These are phyloP conservation scores for Odobenus rosmarus DNA, from an alignment of 2,113 vertebrate species.

Conservation along the genomic window DNA sequence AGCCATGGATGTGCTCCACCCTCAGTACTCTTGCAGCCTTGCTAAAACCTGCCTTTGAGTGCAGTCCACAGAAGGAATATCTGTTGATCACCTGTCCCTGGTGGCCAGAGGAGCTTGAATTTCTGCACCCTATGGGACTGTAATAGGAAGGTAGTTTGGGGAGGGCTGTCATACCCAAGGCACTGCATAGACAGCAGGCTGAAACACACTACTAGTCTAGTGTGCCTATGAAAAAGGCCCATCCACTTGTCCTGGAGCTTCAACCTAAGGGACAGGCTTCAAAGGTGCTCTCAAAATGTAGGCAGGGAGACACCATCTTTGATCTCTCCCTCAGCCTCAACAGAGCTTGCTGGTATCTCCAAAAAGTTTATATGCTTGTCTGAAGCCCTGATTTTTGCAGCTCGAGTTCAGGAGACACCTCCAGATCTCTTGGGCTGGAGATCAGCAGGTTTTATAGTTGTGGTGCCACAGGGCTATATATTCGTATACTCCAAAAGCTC, in stretches of 20 bases:
- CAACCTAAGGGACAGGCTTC: not conserved
- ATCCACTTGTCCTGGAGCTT: not conserved
- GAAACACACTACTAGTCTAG: not conserved
- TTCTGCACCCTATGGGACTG: not conserved
- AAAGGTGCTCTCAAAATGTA: not conserved
- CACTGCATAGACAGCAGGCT: not conserved
- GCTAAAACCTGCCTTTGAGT: not conserved
- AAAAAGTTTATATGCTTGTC: not conserved
- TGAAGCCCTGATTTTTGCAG: not conserved
- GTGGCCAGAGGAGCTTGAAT: not conserved
- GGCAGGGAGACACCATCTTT: not conserved
- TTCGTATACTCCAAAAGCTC: not conserved
- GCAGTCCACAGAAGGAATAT: not conserved
- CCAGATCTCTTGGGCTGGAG: not conserved
- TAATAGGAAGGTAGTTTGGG: not conserved
- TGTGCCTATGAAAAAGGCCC: not conserved
- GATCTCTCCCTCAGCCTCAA: not conserved
- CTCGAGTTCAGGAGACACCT: not conserved
- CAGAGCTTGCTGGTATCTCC: not conserved
- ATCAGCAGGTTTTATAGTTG: not conserved
- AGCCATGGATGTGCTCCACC: not conserved
- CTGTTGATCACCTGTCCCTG: not conserved
- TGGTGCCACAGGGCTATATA: not conserved
- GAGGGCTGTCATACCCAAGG: not conserved
- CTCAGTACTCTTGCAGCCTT: not conserved